phyloP scores from a whole-genome alignment of 1,140 invertebrate genomes.

The Thalassaphorura encarpata region DNA sequence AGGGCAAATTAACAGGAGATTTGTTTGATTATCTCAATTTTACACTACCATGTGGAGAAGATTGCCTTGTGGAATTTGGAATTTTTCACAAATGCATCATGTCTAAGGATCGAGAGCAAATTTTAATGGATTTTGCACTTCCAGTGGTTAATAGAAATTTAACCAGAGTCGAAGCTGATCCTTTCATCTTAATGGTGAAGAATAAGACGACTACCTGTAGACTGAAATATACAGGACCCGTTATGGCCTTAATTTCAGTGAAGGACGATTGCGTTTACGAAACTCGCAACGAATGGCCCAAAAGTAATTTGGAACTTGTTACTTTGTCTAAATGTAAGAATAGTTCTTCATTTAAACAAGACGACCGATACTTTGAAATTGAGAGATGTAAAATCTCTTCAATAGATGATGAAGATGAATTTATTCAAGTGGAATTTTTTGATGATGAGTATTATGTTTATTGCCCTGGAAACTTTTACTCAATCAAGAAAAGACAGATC shows the following conservation, averaged over 20 bases:
- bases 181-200: neutral
- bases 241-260: neutral
- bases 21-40: slow-evolving; percentile 4
- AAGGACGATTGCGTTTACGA: slow-evolving; percentile 15
- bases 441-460: slow-evolving; percentile 14
- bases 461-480: slow-evolving; percentile 8
- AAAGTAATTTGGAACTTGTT: neutral
- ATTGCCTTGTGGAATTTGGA: slow-evolving; percentile 1
- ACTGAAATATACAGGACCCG: neutral
- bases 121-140: neutral
- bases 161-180: slow-evolving; percentile 2
- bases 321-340: neutral
- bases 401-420: neutral
- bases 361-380: neutral
- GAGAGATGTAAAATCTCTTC: neutral
- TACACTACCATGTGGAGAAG: slow-evolving; percentile 2
- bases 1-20: neutral
- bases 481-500: slow-evolving; percentile 1
- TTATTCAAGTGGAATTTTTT: slow-evolving; percentile 8
- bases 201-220: neutral
- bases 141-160: neutral
- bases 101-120: neutral
- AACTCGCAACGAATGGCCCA: neutral
- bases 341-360: neutral
- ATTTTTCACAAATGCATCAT: slow-evolving; percentile 1